Percentiles rank a stretch among this genome's conserved stretches.
phyloP scores from a whole-genome alignment of 2,797 vertebrate species.

The Rallus crepitans region DNA sequence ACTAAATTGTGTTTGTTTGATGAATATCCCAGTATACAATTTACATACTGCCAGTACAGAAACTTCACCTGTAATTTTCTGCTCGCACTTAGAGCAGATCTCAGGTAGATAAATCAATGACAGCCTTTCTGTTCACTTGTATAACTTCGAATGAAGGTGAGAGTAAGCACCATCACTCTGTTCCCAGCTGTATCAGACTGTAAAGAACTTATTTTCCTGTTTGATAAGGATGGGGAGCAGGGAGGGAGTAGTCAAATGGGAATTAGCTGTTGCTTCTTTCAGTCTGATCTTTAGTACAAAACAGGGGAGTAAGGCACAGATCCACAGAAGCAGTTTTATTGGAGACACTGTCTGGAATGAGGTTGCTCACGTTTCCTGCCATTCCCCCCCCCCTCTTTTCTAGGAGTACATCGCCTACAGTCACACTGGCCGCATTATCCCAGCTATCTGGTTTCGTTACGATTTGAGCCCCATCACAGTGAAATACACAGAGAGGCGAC shows the following conservation, averaged over 20 bases:
- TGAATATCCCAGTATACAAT: not conserved
- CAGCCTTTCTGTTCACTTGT: not conserved
- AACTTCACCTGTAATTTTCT: not conserved
- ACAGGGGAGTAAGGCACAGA: not conserved
- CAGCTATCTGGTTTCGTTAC: slow-evolving; percentile 99
- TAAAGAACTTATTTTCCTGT: not conserved
- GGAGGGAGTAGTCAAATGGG: not conserved
- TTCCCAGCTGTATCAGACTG: not conserved
- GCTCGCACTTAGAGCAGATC: not conserved
- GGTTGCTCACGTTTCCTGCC: not conserved
- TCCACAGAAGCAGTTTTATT: not conserved
- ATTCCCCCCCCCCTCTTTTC: not conserved
- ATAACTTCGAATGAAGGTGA: not conserved
- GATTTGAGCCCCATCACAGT: slow-evolving; percentile 99
- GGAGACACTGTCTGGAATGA: not conserved
- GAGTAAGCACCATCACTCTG: not conserved
- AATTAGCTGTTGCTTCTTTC: not conserved
- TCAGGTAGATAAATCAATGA: not conserved
- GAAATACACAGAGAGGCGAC: slow-evolving; percentile 96
- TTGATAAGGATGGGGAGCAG: not conserved
- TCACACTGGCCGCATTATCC: slow-evolving; percentile 97
- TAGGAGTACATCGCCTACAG: slow-evolving; percentile 98
- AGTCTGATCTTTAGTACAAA: not conserved
- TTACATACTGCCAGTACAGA: not conserved
- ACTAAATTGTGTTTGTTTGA: not conserved